Base-by-base conservation (phyloP, 2,113 vertebrate species). In the Microtus oregoni region DNA sequence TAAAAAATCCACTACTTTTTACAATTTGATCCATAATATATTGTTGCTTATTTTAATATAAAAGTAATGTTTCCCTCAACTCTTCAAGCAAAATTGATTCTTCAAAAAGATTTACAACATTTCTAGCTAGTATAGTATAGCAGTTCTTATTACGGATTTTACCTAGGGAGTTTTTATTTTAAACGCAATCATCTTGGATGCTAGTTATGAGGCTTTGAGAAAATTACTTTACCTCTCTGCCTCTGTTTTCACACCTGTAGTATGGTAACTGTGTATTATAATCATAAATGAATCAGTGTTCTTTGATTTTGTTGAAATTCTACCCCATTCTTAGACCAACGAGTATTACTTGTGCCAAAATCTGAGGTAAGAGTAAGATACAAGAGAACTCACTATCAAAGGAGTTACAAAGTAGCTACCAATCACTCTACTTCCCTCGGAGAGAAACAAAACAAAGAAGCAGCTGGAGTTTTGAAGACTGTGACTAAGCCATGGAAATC, bases 1-100 rank as follows among this genome's bases (percentile, higher is more conserved):
- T 94, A 83, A 95, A 96, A 96, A 91, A 91, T 93, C 94, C 41
- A 94, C 76, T 30, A 44, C 55, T 76, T 94, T 86, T 86, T 91
- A 32, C 50, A 89, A 92, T 93, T 68, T 93, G 7, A 78, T 82
- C 7, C 32, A 94, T 86, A 95, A 58, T 78, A 41, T 82, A 91
- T 83, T 44, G 55, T 86, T 93, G 52, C 68, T 91, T 89, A 94
- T 95, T 97, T 92, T 55, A 82, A 91, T 83, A 94, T 91, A 86
- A 95, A 96, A 91, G 96, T 89, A 91, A 81, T 77, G 8, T 41
- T 87, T 94, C 17, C 38, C 3, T 44, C 73, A 90, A 95, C 83
- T 96, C 73, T 91, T 97, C 82, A 58, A 89, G 88, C 50, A 89
- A 89, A 90, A 89, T 63, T 63, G 52, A 68, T 96, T 30, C 47